Base-by-base conservation (phyloP, 2,888 invertebrate genomes). In the Drosophila emarginata region DNA sequence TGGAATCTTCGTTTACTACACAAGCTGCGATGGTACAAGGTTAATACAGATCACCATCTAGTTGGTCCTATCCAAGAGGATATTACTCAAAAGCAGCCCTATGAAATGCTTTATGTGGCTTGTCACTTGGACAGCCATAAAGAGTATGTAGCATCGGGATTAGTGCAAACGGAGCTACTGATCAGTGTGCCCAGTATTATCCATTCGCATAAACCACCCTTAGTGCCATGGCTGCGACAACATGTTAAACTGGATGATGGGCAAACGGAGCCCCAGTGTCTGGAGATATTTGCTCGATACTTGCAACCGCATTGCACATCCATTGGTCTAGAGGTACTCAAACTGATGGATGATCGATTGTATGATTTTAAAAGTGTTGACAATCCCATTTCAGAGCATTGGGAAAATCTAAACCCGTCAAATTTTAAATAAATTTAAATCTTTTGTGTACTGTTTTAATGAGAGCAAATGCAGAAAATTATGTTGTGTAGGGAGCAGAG, bases 151-250 rank as follows among this genome's bases (percentile, higher is more conserved):
- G 15, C 3, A 9, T 12, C 54, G 2, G 60, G 61, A 0, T 93
- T 76, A 91, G 93, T 2, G 90, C 93, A 72, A 72, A 91, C 93
- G 4, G 94, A 94, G 89, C 87, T 97, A 52, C 90, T 98, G 62
- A 91, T 96, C 15, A 97, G 97, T 91, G 93, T 97, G 21, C 98
- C 99, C 0, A 98, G 98, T 92, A 95, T 96, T 14, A 93, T 98
- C 67, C 98, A 99, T 92, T 99, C 99, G 0, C 97, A 98, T 90
- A 99, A 99, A 92, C 98, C 98, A 45, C 98, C 98, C 0, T 92
- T 99, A 62, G 87, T 93, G 78, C 95, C 96, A 94, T 93, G 93
- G 90, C 73, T 89, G 12, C 72, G 72, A 2, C 68, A 77, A 11
- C 21, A 79, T 4, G 76, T 96, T 93, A 95, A 3, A 7, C 60